These are phyloP conservation scores for Amblyopsis hoosieri DNA, from an alignment of 2,797 vertebrate genomes.

Conservation along the genomic window DNA sequence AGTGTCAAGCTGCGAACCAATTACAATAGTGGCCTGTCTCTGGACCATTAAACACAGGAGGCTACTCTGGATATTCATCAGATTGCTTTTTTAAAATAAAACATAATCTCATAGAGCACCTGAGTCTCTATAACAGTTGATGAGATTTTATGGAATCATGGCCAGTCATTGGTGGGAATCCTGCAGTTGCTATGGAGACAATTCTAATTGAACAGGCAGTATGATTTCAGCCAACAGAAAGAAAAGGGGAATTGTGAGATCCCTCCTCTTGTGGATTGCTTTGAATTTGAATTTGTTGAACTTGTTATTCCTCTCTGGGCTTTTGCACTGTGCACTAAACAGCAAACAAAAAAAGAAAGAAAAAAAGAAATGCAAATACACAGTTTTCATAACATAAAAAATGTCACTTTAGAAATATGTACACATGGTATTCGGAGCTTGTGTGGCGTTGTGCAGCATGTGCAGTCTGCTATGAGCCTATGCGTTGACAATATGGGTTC, in stretches of 20 bases:
- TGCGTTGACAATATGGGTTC: too few species aligned
- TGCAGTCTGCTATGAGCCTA: too few species aligned
- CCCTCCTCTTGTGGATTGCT: too few species aligned
- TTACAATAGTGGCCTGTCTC: conserved; percentile 5
- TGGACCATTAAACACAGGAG: conserved; percentile 5
- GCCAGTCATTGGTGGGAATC: background rate
- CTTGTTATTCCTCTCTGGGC: too few species aligned
- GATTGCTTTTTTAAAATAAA: background rate
- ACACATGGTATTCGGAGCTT: too few species aligned
- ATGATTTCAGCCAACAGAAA: background rate
- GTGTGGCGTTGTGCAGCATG: too few species aligned
- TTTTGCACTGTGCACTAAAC: too few species aligned
- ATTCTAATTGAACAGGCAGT: conserved; percentile 10
- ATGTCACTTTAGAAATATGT: too few species aligned
- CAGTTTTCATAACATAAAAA: too few species aligned
- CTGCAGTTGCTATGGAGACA: conserved; percentile 16
- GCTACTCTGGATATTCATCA: conserved; percentile 7
- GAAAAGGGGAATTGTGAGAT: background rate
- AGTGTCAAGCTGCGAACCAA: conserved; percentile 3
- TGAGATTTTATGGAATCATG: background rate
- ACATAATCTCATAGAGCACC: background rate
- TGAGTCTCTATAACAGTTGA: background rate
- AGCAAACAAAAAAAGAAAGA: too few species aligned
- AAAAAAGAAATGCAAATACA: too few species aligned
- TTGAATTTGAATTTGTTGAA: too few species aligned